These are phyloP conservation scores for Oplegnathus fasciatus DNA, from an alignment of 2,113 vertebrate genomes.

Conservation along the genomic window DNA sequence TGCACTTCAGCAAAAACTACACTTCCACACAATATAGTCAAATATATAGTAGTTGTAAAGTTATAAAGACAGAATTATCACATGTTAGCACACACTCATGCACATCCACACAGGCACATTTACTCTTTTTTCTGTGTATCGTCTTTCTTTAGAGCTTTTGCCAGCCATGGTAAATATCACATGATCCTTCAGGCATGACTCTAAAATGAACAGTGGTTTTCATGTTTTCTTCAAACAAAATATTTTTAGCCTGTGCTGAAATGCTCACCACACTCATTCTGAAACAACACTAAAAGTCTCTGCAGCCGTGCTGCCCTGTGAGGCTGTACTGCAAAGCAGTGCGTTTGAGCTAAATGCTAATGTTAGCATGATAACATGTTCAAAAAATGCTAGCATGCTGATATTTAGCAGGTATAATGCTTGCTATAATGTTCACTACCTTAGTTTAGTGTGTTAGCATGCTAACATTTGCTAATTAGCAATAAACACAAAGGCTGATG, in stretches of 20 bases:
- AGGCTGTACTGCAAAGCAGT: not conserved
- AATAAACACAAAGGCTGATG: not conserved
- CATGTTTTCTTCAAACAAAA: not conserved
- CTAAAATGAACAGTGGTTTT: not conserved
- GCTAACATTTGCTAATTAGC: not conserved
- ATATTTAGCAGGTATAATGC: not conserved
- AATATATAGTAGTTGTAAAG: not conserved
- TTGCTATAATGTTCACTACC: not conserved
- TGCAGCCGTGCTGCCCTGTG: not conserved
- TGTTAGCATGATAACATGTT: not conserved
- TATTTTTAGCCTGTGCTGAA: not conserved
- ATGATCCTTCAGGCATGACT: not conserved
- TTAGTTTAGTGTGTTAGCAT: not conserved
- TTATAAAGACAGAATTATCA: not conserved
- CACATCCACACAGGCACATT: no score
- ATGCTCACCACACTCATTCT: not conserved
- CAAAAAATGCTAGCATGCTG: no score
- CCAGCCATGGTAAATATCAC: not conserved
- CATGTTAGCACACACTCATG: no score
- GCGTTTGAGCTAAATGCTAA: not conserved
- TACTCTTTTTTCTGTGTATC: not conserved
- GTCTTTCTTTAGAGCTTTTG: not conserved
- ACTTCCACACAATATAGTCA: not conserved
- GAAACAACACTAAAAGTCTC: not conserved
- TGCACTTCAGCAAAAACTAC: no score